A percentile compares a stretch with the other conserved stretches of the same genome.
phyloP scores from a whole-genome alignment of 2,888 invertebrate genomes.

The Chloroclysta siterata region DNA sequence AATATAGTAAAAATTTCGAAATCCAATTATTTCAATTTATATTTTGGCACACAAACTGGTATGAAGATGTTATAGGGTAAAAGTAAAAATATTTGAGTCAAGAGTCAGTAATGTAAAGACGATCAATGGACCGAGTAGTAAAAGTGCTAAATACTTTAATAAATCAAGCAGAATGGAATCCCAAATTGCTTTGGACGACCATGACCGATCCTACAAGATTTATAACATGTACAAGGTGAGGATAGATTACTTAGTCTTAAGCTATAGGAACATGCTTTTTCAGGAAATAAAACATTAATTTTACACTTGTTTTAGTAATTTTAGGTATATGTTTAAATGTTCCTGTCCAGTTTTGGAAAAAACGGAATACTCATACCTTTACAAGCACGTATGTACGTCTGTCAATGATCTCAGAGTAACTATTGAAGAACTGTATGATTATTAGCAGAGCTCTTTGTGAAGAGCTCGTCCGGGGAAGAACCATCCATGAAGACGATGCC shows the following conservation, averaged over 20 bases:
- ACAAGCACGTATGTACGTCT: no score
- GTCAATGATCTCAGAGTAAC: no score
- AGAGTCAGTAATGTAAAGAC: slow-evolving; percentile 19
- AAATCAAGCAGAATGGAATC: slow-evolving; percentile 70
- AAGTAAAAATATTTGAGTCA: background rate
- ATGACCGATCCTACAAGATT: slow-evolving; percentile 74
- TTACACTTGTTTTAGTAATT: background rate
- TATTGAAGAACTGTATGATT: no score
- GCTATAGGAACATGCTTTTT: background rate
- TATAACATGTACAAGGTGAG: slow-evolving; percentile 80
- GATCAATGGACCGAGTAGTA: slow-evolving; percentile 67
- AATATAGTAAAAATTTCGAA: no score
- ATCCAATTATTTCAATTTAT: no score
- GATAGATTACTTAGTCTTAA: slow-evolving; percentile 6
- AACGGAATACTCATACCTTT: no score
- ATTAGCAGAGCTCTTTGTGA: no score
- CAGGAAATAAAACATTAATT: background rate
- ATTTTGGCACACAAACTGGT: no score
- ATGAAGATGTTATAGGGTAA: background rate
- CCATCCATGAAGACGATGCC: no score
- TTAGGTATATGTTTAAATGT: no score
- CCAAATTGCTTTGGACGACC: slow-evolving; percentile 66
- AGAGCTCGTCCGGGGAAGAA: no score
- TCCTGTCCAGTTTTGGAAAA: no score
- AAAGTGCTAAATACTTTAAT: slow-evolving; percentile 54